phyloP scores from a whole-genome alignment of 2,888 invertebrate genomes.

The Caradrina kadenii region DNA sequence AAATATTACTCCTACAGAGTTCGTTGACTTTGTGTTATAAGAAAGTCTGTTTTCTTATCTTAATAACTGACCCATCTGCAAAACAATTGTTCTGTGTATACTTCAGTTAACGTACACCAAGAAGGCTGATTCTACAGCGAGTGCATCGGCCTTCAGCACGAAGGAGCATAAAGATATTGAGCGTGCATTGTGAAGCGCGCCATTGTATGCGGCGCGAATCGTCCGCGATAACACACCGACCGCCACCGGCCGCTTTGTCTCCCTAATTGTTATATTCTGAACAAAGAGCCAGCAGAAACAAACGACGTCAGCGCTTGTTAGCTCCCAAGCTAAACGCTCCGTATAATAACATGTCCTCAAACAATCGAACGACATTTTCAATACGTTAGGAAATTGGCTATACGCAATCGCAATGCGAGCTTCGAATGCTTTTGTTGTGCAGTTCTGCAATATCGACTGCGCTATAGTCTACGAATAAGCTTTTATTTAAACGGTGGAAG shows the following conservation, averaged over 20 bases:
- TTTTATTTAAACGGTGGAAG: slow-evolving; percentile 61
- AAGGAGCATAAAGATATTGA: slow-evolving; percentile 88
- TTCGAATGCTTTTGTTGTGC: slow-evolving; percentile 76
- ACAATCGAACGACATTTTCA: slow-evolving; percentile 86
- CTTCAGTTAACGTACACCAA: slow-evolving; percentile 73
- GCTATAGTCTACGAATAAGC: slow-evolving; percentile 49
- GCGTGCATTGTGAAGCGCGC: slow-evolving; percentile 82
- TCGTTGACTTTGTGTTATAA: neutral
- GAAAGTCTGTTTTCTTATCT: slow-evolving; percentile 6
- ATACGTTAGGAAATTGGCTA: slow-evolving; percentile 88
- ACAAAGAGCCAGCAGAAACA: slow-evolving; percentile 87
- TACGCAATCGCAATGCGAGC: slow-evolving; percentile 76
- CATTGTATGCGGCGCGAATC: slow-evolving; percentile 81
- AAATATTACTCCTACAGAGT: neutral
- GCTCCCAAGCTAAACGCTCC: slow-evolving; percentile 84
- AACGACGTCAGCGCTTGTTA: slow-evolving; percentile 82
- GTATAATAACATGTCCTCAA: slow-evolving; percentile 88
- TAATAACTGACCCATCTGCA: slow-evolving; percentile 39
- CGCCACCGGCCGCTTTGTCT: slow-evolving; percentile 82
- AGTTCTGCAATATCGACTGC: slow-evolving; percentile 61
- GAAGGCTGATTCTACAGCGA: slow-evolving; percentile 80
- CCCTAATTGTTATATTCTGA: slow-evolving; percentile 87
- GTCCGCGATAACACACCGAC: slow-evolving; percentile 81
- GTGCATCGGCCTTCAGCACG: slow-evolving; percentile 85
- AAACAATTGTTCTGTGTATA: slow-evolving; percentile 59